Percentiles rank a stretch among this genome's conserved stretches.
Conservation (phyloP, 2,888 invertebrate genomes). For the Phyllotreta cruciferae region DNA sequence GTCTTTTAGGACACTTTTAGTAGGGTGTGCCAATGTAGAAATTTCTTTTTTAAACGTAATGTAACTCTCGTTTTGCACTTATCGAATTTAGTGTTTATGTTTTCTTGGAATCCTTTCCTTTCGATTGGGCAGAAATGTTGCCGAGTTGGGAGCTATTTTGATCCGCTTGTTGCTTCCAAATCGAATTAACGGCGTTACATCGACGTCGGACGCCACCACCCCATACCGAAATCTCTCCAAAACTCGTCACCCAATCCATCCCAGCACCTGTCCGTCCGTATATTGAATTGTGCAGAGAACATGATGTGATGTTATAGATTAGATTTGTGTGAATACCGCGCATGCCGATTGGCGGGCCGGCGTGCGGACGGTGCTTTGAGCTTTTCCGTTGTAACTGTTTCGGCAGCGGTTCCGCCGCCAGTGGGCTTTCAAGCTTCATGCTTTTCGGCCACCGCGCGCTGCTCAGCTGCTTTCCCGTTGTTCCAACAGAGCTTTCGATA, state of each 20-base stretch:
- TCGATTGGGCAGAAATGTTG: not conserved
- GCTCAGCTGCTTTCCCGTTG: constrained; percentile 23
- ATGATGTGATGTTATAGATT: constrained; percentile 59
- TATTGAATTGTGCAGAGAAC: constrained; percentile 48
- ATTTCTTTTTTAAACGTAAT: too few species aligned
- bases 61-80: too few species aligned
- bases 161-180: constrained; percentile 28
- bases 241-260: constrained; percentile 29
- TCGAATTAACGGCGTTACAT: constrained; percentile 22
- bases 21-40: too few species aligned
- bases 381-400: constrained; percentile 32
- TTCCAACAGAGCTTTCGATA: constrained; percentile 19
- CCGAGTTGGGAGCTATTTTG: not conserved
- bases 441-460: constrained; percentile 39
- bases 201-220: constrained; percentile 11
- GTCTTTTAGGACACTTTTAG: too few species aligned
- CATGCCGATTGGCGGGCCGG: constrained; percentile 53
- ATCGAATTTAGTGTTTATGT: not conserved
- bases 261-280: constrained; percentile 43
- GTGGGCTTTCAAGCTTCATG: constrained; percentile 55
- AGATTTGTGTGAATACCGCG: constrained; percentile 55
- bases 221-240: constrained; percentile 25
- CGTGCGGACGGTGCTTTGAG: constrained; percentile 49
- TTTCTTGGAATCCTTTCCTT: not conserved
- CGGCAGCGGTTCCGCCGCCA: constrained; percentile 45